These are phyloP conservation scores for Grammomys dolichurus DNA, from an alignment of 2,113 vertebrate genomes.

Conservation along the genomic window DNA sequence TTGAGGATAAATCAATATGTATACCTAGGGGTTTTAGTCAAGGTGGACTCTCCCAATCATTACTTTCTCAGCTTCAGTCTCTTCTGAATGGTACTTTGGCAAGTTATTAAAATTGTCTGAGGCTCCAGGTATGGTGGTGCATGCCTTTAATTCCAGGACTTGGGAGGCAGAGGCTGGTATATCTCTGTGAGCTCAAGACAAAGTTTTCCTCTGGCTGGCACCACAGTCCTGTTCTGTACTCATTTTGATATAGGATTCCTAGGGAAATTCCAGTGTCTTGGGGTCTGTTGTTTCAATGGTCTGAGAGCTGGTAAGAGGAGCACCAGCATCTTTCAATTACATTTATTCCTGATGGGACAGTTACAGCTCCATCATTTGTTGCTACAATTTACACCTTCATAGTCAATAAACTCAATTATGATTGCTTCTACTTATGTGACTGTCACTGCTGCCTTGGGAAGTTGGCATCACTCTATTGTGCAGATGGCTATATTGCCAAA, in stretches of 20 bases:
- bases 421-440: background rate
- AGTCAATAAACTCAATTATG: background rate
- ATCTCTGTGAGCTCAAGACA: background rate
- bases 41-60: background rate
- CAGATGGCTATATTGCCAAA: background rate
- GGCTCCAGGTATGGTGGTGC: no score
- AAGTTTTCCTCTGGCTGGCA: background rate
- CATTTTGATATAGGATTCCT: background rate
- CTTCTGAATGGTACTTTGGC: background rate
- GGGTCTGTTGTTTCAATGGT: background rate
- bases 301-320: background rate
- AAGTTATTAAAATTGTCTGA: background rate
- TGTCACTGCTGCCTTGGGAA: background rate
- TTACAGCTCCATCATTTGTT: no score
- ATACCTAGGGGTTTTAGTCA: background rate
- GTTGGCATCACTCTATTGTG: background rate
- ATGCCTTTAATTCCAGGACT: no score
- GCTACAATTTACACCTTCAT: background rate
- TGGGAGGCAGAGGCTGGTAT: no score
- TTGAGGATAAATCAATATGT: background rate
- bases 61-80: background rate
- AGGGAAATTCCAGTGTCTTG: background rate
- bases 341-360: background rate
- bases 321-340: background rate
- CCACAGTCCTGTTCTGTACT: background rate